Percentiles rank a stretch among this genome's conserved stretches.
Evolutionary conservation across 2,797 vertebrate genomes (phyloP).

Genomic region (Gallinago solitaria): DNA sequence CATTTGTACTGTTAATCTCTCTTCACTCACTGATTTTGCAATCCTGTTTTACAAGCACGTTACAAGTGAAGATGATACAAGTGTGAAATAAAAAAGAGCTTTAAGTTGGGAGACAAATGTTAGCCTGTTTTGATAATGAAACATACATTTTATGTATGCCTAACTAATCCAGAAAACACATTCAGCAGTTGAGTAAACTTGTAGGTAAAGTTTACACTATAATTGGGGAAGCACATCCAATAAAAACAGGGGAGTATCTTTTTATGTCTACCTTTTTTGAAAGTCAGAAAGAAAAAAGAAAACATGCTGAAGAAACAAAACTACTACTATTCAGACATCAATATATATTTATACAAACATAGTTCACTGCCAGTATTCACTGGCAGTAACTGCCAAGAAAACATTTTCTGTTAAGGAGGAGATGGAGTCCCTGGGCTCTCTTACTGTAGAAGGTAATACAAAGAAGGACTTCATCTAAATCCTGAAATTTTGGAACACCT

Average conservation of each 20-base stretch:
- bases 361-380: background rate
- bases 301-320: slow-evolving; percentile 40
- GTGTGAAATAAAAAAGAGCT: background rate
- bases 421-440: background rate
- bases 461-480: slow-evolving; percentile 21
- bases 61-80: background rate
- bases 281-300: slow-evolving; percentile 20
- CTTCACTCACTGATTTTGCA: slow-evolving; percentile 17
- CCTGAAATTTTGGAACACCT: background rate
- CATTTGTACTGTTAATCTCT: background rate
- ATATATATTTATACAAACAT: slow-evolving; percentile 3
- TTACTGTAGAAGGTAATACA: background rate
- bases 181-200: background rate
- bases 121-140: background rate
- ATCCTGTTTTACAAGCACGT: background rate
- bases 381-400: slow-evolving; percentile 5
- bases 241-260: background rate
- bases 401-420: background rate
- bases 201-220: background rate
- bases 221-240: background rate
- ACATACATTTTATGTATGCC: background rate
- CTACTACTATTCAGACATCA: slow-evolving; percentile 13
- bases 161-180: slow-evolving; percentile 32
- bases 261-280: background rate
- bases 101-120: background rate